A percentile compares a stretch with the other conserved stretches of the same genome.
These are phyloP conservation scores for Habropoda laboriosa DNA, from an alignment of 1,140 invertebrate genomes.

Conservation along the genomic window DNA sequence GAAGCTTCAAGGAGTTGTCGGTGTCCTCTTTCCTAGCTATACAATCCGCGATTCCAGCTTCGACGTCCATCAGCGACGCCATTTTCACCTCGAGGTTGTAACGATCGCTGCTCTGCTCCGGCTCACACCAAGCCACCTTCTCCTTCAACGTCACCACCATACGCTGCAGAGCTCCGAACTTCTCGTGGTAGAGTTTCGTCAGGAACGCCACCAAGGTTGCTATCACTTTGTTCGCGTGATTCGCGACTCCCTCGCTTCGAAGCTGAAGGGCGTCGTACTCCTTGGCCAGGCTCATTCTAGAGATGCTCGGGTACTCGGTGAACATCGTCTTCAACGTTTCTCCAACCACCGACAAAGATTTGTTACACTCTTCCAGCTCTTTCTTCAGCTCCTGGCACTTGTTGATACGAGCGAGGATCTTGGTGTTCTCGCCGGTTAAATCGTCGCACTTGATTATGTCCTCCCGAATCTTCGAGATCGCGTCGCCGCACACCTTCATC, in stretches of 20 bases:
- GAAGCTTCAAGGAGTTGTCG: slow-evolving; percentile 85
- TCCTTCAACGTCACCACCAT: slow-evolving; percentile 91
- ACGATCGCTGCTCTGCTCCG: slow-evolving; percentile 92
- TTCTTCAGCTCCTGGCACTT: slow-evolving; percentile 87
- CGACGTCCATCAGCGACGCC: slow-evolving; percentile 89
- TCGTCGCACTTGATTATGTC: slow-evolving; percentile 95
- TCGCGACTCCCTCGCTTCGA: slow-evolving; percentile 87
- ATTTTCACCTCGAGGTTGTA: slow-evolving; percentile 97
- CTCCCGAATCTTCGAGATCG: slow-evolving; percentile 90
- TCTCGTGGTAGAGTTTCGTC: slow-evolving; percentile 94
- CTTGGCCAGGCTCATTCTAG: slow-evolving; percentile 89
- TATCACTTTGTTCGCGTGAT: slow-evolving; percentile 91
- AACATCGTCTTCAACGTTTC: slow-evolving; percentile 83
- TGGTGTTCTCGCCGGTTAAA: slow-evolving; percentile 92
- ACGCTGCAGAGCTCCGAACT: slow-evolving; percentile 90
- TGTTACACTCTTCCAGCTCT: slow-evolving; percentile 85
- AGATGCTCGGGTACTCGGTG: slow-evolving; percentile 89
- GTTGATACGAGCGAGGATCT: slow-evolving; percentile 90
- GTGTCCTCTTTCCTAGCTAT: slow-evolving; percentile 85
- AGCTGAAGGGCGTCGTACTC: slow-evolving; percentile 90
- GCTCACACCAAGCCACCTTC: slow-evolving; percentile 95
- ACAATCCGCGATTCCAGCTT: slow-evolving; percentile 87
- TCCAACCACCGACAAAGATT: slow-evolving; percentile 83
- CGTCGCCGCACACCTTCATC: slow-evolving; percentile 87
- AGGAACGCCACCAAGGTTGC: slow-evolving; percentile 90